Evolutionary conservation across 2,888 invertebrate genomes (phyloP).

Genomic region (Creontiades dilutus): DNA sequence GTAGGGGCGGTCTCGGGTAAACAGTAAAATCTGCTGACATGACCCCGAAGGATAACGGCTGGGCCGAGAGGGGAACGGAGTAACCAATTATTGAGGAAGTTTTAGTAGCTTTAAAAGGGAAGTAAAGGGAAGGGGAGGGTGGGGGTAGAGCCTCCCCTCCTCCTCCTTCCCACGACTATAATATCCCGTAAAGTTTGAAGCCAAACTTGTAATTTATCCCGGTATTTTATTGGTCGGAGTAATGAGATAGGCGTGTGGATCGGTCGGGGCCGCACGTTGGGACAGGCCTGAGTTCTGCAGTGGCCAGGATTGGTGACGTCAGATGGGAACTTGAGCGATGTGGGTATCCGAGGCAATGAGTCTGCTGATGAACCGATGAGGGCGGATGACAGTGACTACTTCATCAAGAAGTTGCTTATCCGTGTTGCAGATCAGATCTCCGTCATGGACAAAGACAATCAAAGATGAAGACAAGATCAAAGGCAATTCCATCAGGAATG

Average conservation of each 20-base stretch:
- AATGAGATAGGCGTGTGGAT: constrained; percentile 72
- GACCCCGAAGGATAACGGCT: constrained; percentile 64
- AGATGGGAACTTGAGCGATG: no score
- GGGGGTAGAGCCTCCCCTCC: background rate
- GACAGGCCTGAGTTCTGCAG: background rate
- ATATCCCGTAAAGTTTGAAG: constrained; percentile 63
- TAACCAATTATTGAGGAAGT: constrained; percentile 71
- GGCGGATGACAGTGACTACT: no score
- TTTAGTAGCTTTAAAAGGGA: constrained; percentile 65
- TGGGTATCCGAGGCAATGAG: no score
- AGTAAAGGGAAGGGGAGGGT: background rate
- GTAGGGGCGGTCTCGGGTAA: constrained; percentile 69
- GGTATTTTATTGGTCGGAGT: constrained; percentile 66
- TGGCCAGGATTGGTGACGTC: background rate
- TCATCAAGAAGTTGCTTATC: no score
- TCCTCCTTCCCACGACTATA: background rate
- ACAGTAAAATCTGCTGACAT: constrained; percentile 72
- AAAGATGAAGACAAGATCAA: no score
- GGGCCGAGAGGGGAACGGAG: constrained; percentile 40
- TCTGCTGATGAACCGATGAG: no score
- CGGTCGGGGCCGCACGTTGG: background rate
- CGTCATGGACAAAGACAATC: no score
- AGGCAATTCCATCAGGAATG: no score
- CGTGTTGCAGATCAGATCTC: no score
- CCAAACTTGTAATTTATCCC: constrained; percentile 72